These are phyloP conservation scores for Exephanes ischioxanthus DNA, from an alignment of 2,888 invertebrate genomes.

Conservation along the genomic window DNA sequence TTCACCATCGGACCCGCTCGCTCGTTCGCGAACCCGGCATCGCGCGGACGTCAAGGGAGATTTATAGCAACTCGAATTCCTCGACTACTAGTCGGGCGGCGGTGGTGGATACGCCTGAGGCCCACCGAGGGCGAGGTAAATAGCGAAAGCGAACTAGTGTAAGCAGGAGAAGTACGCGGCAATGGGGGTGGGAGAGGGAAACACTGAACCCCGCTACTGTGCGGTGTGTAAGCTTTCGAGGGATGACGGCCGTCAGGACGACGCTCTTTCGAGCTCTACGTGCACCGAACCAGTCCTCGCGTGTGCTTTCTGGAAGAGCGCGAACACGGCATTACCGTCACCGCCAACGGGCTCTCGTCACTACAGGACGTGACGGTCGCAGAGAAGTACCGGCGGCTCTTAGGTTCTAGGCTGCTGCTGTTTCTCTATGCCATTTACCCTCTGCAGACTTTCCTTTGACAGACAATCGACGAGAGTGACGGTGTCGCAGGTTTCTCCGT, in stretches of 20 bases:
- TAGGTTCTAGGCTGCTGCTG: conserved; percentile 69
- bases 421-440: conserved; percentile 26
- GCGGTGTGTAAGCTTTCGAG: conserved; percentile 62
- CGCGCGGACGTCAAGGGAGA: conserved; percentile 84
- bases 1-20: conserved; percentile 71
- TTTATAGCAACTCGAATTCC: conserved; percentile 85
- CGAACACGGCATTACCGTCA: conserved; percentile 36
- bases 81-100: conserved; percentile 83
- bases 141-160: conserved; percentile 57
- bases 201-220: conserved; percentile 47
- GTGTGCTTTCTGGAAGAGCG: conserved; percentile 45
- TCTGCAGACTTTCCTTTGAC: conserved; percentile 21
- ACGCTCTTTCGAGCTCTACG: conserved; percentile 41
- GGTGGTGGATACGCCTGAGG: conserved; percentile 70
- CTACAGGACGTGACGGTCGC: conserved; percentile 79
- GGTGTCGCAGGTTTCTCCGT: conserved; percentile 19
- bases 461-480: conserved; percentile 8
- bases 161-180: conserved; percentile 61
- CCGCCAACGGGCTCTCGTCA: conserved; percentile 79
- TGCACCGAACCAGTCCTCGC: conserved; percentile 16
- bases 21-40: conserved; percentile 78
- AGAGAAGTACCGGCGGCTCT: conserved; percentile 77
- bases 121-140: conserved; percentile 66
- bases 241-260: conserved; percentile 66
- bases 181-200: conserved; percentile 40